Percentiles rank a stretch among this genome's conserved stretches.
Evolutionary conservation across 2,113 vertebrate genomes (phyloP).

Genomic region (Columba livia): DNA sequence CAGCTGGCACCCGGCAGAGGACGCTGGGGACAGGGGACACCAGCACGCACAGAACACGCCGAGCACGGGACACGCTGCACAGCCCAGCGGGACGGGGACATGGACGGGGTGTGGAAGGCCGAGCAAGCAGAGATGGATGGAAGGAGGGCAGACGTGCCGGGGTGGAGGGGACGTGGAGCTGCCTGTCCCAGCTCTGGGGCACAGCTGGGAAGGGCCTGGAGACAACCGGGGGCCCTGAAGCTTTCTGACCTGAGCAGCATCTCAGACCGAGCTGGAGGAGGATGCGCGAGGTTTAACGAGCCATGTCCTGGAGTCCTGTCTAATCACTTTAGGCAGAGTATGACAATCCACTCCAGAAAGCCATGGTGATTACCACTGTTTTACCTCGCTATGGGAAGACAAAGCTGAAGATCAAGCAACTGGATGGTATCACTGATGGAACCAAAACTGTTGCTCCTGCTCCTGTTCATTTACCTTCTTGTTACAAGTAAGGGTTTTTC

Average conservation of each 20-base stretch:
- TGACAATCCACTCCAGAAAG: neutral
- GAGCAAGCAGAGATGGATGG: no score
- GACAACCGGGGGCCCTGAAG: neutral
- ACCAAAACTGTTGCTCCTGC: neutral
- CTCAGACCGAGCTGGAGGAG: neutral
- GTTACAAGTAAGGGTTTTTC: accelerated
- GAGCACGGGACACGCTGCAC: no score
- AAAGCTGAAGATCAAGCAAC: neutral
- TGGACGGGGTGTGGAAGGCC: no score
- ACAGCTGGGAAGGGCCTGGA: neutral
- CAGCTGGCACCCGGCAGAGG: no score
- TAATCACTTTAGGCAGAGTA: neutral
- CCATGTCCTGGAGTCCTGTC: neutral
- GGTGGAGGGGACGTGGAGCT: neutral
- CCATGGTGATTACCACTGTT: neutral
- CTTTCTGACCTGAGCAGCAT: neutral
- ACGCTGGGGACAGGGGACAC: no score
- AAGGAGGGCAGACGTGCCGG: no score
- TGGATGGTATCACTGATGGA: no score
- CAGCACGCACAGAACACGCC: no score
- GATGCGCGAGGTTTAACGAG: neutral
- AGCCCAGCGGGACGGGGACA: no score
- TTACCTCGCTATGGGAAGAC: neutral
- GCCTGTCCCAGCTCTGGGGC: neutral
- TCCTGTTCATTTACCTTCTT: neutral